A percentile compares a stretch with the other conserved stretches of the same genome.
These are phyloP conservation scores for Cladorhizidae sp. DNA, from an alignment of 37 sponge, comb jelly and placozoan species.

Conservation along the genomic window DNA sequence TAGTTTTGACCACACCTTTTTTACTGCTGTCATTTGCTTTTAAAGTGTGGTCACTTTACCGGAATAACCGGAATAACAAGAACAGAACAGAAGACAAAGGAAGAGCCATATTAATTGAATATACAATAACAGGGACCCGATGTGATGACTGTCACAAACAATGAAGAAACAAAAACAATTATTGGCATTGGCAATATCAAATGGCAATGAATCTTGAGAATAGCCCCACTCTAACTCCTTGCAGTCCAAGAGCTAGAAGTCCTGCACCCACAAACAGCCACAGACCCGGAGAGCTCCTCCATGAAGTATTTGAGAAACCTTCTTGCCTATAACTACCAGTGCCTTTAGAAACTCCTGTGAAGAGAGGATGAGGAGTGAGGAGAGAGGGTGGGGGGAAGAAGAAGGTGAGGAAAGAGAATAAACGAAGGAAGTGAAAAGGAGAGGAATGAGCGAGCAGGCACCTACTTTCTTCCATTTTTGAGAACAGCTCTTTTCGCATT, in stretches of 20 bases:
- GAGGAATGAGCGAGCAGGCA: neutral
- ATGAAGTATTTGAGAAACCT: neutral
- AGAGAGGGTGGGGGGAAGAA: neutral
- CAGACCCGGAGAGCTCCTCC: conserved; percentile 40
- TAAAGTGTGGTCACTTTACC: no score
- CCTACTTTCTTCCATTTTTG: conserved; percentile 50
- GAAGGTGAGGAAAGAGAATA: neutral
- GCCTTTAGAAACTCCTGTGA: neutral
- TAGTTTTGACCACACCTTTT: no score
- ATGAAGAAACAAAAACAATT: no score
- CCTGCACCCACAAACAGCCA: conserved; percentile 51
- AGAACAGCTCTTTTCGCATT: conserved; percentile 28
- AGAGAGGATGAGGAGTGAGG: neutral
- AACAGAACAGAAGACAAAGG: no score
- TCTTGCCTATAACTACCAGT: neutral
- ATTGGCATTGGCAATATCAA: no score
- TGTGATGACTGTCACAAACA: no score
- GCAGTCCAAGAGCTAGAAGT: conserved; percentile 31
- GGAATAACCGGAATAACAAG: no score
- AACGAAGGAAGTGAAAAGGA: no score
- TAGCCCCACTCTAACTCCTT: conserved; percentile 53
- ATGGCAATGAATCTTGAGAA: neutral
- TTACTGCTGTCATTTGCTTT: no score
- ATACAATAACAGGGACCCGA: no score
- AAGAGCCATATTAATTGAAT: no score